Conservation (phyloP, 2,888 invertebrate species). For the Coecobrya sp. region DNA sequence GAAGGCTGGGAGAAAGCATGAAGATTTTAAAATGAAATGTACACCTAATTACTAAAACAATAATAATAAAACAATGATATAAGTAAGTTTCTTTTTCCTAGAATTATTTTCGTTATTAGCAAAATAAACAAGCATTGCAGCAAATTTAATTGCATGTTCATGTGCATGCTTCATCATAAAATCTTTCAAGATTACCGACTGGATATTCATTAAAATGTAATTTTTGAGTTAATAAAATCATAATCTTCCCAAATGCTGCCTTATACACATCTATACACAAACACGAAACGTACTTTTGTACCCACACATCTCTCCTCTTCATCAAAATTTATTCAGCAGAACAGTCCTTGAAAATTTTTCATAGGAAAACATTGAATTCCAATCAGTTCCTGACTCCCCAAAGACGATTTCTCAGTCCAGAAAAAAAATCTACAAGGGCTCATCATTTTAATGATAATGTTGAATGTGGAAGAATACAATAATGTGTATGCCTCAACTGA, state of each 20-base stretch:
- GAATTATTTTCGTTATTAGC: too few relatives aligned
- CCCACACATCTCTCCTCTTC: conserved; percentile 43
- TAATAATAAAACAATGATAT: too few relatives aligned
- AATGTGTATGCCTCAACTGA: conserved; percentile 2
- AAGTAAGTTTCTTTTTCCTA: too few relatives aligned
- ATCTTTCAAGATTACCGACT: conserved; percentile 15
- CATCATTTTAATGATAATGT: conserved; percentile 31
- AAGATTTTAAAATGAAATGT: too few relatives aligned
- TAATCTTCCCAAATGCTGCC: conserved; percentile 1
- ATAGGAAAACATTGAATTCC: conserved; percentile 79
- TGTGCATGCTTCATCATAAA: conserved; percentile 16
- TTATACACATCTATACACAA: background rate
- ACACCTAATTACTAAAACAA: too few relatives aligned
- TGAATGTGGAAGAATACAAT: background rate
- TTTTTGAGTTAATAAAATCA: conserved; percentile 6
- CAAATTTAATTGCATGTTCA: conserved; percentile 2
- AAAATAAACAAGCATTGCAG: background rate
- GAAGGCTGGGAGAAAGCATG: too few relatives aligned
- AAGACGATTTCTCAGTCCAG: conserved; percentile 71
- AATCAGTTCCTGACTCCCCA: conserved; percentile 72
- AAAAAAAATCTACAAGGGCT: conserved; percentile 75
- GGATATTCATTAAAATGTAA: conserved; percentile 36
- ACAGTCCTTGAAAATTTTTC: conserved; percentile 73
- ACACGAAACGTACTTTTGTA: conserved; percentile 22
- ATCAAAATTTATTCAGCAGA: conserved; percentile 71